These are phyloP conservation scores for Mirza zaza DNA, from an alignment of 2,113 vertebrate species.

Conservation along the genomic window DNA sequence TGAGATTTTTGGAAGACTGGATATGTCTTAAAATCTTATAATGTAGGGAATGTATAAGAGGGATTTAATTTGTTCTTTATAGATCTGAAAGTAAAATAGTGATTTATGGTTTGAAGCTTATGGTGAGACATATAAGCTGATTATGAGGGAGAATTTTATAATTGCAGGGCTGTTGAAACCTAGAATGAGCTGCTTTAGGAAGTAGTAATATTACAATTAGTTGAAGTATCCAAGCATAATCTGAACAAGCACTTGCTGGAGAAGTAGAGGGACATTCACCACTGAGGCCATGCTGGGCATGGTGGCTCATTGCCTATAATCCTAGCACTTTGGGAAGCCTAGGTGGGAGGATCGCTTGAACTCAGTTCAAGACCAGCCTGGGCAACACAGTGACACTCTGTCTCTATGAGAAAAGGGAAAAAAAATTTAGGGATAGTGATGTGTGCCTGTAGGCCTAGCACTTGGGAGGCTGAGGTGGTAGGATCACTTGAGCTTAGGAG, in stretches of 20 bases:
- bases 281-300: no score
- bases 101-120: not conserved
- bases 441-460: no score
- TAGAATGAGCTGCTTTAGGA: not conserved
- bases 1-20: not conserved
- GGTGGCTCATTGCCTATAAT: no score
- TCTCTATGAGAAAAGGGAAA: no score
- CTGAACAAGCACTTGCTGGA: not conserved
- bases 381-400: no score
- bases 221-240: not conserved
- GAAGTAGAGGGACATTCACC: not conserved
- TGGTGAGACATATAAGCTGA: not conserved
- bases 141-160: constrained; percentile 7
- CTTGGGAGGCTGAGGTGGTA: no score
- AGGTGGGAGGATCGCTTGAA: no score
- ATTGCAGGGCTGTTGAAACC: not conserved
- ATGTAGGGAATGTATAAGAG: not conserved
- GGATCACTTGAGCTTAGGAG: no score
- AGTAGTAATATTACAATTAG: not conserved
- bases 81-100: not conserved
- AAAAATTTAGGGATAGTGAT: no score
- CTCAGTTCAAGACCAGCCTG: no score
- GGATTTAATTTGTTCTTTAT: not conserved
- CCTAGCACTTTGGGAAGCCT: no score
- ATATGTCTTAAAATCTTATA: not conserved